These are phyloP conservation scores for Thymelicus acteon DNA, from an alignment of 2,888 invertebrate genomes.

Conservation along the genomic window DNA sequence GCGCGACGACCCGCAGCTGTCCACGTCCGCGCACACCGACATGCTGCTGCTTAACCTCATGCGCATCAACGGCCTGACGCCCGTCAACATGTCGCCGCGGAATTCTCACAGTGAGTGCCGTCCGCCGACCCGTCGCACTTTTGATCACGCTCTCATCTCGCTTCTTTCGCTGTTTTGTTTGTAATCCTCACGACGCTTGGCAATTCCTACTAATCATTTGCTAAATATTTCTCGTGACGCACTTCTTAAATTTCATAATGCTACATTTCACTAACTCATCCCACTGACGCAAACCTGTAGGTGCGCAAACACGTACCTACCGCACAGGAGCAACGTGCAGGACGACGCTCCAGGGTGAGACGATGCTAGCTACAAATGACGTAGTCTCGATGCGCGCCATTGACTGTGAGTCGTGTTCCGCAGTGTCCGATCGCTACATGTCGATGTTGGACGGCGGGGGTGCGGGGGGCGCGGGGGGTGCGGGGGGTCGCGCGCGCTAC, in stretches of 20 bases:
- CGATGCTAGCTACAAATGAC: too few relatives aligned
- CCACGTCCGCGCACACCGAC: constrained; percentile 72
- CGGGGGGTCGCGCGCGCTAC: constrained; percentile 46
- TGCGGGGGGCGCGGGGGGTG: constrained; percentile 50
- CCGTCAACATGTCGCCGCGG: constrained; percentile 40
- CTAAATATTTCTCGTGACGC: too few relatives aligned
- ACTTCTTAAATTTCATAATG: neutral
- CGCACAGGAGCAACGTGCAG: too few relatives aligned
- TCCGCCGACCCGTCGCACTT: too few relatives aligned
- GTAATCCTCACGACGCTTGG: too few relatives aligned
- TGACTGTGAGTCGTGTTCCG: neutral
- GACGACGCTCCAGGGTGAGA: too few relatives aligned
- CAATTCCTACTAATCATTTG: too few relatives aligned
- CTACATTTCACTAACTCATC: neutral
- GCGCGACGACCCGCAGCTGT: constrained; percentile 66
- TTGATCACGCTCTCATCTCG: too few relatives aligned
- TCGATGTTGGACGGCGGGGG: constrained; percentile 34
- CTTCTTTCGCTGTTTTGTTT: too few relatives aligned
- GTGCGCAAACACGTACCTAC: too few relatives aligned
- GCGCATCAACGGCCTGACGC: constrained; percentile 74
- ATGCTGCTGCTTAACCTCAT: constrained; percentile 76
- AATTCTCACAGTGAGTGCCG: constrained; percentile 56
- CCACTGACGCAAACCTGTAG: neutral
- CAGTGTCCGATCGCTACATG: constrained; percentile 14
- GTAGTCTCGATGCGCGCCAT: too few relatives aligned